Base-by-base conservation (phyloP, 2,888 invertebrate species). In the Morpho achilles region DNA sequence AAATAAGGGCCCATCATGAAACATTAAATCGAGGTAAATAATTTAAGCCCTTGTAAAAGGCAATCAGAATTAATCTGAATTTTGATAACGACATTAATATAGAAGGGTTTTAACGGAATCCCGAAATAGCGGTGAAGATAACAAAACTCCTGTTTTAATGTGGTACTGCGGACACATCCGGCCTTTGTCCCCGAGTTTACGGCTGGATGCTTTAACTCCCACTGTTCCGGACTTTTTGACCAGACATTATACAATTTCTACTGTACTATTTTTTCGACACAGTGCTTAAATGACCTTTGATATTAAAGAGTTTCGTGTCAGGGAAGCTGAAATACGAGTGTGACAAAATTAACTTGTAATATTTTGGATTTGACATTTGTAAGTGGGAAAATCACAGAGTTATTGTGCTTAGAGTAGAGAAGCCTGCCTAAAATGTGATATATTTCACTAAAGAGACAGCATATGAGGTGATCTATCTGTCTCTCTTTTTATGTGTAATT, bases 81-180 rank as follows among this genome's bases (percentile, higher is more conserved):
- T 67, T 67, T 66, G 59, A 66, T 64, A 61, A 61, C 56, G 41
- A 59, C 64, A 64, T 66, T 66, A 66, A 67, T 67, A 67, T 58
- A 66, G 59, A 67, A 63, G 61, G 64, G 64, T 63, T 65, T 63
- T 59, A 49, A 59, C 57, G 61, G 56, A 61, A 53, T 53, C 49
- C 59, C 50, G 60, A 62, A 65, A 65, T 62, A 64, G 63, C 67
- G 63, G 60, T 53, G 63, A 66, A 68, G 74, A 74, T 76, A 76
- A 73, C 72, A 67, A 59, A 65, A 55, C 63, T 63, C 67, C 58
- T 60, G 69, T 67, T 73, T 70, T 71, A 73, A 75, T 70, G 69
- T 67, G 62, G 68, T 62, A 63, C 62, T 67, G 69, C 68, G 70
- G 70, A 70, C 71, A 71, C 65, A 66, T 73, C 73, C 72, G 68